A percentile compares a stretch with the other conserved stretches of the same genome.
phyloP scores from a whole-genome alignment of 2,797 vertebrate species.

The Telmatherina bonti region DNA sequence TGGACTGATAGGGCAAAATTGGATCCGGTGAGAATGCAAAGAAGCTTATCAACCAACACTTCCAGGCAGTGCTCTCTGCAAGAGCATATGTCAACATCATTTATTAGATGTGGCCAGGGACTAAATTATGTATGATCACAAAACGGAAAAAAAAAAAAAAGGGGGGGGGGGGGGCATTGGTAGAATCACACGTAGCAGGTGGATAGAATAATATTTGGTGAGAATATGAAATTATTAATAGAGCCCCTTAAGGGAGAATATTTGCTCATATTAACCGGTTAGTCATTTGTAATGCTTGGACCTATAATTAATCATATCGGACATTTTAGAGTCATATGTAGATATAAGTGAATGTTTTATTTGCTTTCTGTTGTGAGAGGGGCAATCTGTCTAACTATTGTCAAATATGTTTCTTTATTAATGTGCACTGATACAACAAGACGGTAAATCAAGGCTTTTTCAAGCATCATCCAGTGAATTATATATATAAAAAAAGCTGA shows the following conservation, averaged over 20 bases:
- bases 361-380: constrained; percentile 40
- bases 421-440: constrained; percentile 28
- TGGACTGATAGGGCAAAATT: constrained; percentile 87
- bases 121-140: constrained; percentile 90
- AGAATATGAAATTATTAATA: constrained; percentile 88
- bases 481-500: constrained; percentile 24
- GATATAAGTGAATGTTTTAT: constrained; percentile 78
- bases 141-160: constrained; percentile 70
- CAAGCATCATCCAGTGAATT: constrained; percentile 46
- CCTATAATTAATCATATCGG: constrained; percentile 84
- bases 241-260: constrained; percentile 84
- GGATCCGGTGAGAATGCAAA: constrained; percentile 88
- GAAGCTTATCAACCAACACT: constrained; percentile 87
- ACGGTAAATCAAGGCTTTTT: constrained; percentile 35
- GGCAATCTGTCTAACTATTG: constrained; percentile 37
- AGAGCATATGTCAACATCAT: constrained; percentile 90
- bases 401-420: constrained; percentile 47
- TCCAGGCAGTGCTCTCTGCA: constrained; percentile 84
- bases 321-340: constrained; percentile 76
- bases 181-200: constrained; percentile 83
- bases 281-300: constrained; percentile 80
- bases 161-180: background rate
- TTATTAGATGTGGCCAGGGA: constrained; percentile 88
- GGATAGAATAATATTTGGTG: constrained; percentile 86
- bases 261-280: constrained; percentile 85